These are phyloP conservation scores for Leistus spinibarbis DNA, from an alignment of 2,888 invertebrate genomes.

Conservation along the genomic window DNA sequence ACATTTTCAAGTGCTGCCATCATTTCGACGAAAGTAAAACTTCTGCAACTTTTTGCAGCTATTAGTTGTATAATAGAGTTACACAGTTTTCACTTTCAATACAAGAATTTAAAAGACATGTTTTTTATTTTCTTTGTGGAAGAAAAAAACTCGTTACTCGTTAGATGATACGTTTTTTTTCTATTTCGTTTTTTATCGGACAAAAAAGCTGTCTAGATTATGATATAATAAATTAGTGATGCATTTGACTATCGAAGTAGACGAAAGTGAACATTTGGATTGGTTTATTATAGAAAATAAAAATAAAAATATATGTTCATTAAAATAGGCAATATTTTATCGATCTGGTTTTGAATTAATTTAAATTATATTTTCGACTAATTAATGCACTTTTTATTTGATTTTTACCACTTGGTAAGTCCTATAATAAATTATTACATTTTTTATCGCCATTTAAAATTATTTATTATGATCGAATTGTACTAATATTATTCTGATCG, in stretches of 20 bases:
- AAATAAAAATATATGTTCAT: neutral
- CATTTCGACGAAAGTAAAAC: too few relatives aligned
- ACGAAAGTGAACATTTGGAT: neutral
- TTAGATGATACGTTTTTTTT: too few relatives aligned
- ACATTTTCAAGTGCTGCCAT: too few relatives aligned
- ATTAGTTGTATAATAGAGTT: too few relatives aligned
- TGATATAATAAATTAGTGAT: slow-evolving; percentile 16
- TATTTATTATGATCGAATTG: neutral
- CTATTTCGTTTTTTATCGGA: slow-evolving; percentile 6
- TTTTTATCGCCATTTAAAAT: neutral
- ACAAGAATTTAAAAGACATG: neutral
- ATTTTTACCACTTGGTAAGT: neutral
- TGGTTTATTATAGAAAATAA: neutral
- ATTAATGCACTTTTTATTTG: neutral
- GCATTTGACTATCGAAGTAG: neutral
- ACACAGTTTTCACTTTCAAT: neutral
- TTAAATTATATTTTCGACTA: neutral
- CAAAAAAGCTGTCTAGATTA: slow-evolving; percentile 13
- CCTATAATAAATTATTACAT: neutral
- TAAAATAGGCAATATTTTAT: neutral
- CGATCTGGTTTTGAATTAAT: neutral
- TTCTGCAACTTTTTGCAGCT: too few relatives aligned
- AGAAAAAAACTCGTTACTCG: neutral
- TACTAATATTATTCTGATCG: too few relatives aligned
- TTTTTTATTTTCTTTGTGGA: neutral